phyloP scores from a whole-genome alignment of 2,888 invertebrate genomes.

The Drosophila meridiana region DNA sequence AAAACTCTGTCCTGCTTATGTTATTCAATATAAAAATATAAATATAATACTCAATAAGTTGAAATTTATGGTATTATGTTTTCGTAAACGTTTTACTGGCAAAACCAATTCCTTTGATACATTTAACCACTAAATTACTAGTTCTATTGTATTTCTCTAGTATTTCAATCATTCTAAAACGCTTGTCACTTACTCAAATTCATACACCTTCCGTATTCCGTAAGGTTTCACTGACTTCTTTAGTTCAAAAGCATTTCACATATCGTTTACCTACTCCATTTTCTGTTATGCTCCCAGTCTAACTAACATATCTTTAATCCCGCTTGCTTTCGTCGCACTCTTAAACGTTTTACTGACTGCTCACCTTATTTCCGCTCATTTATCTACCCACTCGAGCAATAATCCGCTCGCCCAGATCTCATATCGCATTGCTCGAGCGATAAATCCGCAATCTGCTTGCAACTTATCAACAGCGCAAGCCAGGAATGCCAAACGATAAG shows the following conservation, averaged over 20 bases:
- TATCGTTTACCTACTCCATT: background rate
- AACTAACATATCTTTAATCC: too few relatives aligned
- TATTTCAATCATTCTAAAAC: background rate
- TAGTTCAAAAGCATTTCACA: background rate
- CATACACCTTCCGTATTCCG: background rate
- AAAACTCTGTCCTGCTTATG: too few relatives aligned
- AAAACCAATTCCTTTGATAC: background rate
- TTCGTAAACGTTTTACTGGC: slow-evolving; percentile 3
- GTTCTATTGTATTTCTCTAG: background rate
- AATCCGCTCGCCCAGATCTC: background rate
- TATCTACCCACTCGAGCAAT: background rate
- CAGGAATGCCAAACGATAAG: slow-evolving; percentile 23
- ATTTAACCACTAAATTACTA: background rate
- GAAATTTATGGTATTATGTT: background rate
- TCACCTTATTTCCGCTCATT: background rate
- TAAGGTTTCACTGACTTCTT: slow-evolving; percentile 1
- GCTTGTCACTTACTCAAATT: background rate
- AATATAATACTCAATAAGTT: too few relatives aligned
- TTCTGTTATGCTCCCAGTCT: too few relatives aligned
- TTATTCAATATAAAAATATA: too few relatives aligned
- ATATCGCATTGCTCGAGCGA: background rate
- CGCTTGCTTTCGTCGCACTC: background rate
- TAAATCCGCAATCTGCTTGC: slow-evolving; percentile 4
- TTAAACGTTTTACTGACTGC: background rate
- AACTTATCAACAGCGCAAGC: slow-evolving; percentile 11